Conservation (phyloP, 2,888 invertebrate genomes). For the Chydorus sphaericus region DNA sequence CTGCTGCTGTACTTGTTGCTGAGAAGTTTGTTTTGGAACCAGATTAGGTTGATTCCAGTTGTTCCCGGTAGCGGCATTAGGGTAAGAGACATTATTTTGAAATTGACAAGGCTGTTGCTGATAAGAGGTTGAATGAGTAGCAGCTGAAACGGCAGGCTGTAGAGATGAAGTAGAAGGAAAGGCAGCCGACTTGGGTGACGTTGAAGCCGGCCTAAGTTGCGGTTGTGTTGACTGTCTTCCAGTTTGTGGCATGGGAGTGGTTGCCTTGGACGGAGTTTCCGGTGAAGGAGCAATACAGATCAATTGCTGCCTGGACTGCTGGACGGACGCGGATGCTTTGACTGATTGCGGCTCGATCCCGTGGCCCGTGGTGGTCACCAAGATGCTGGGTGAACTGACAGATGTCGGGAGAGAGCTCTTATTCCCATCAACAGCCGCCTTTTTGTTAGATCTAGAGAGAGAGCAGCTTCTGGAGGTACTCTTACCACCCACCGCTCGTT, state of each 20-base stretch:
- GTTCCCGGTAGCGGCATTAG: too few relatives aligned
- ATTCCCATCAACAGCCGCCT: not conserved
- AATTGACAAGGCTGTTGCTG: slow-evolving; percentile 9
- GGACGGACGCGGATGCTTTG: not conserved
- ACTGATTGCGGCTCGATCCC: too few relatives aligned
- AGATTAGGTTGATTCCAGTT: not conserved
- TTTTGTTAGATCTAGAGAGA: not conserved
- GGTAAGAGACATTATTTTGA: too few relatives aligned
- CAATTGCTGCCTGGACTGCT: not conserved
- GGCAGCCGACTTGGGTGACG: not conserved
- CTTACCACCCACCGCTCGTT: not conserved
- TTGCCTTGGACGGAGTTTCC: not conserved
- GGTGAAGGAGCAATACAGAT: not conserved
- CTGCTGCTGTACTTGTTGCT: slow-evolving; percentile 24
- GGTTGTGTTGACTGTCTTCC: not conserved
- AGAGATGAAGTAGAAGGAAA: too few relatives aligned
- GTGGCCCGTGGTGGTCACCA: too few relatives aligned
- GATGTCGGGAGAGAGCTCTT: too few relatives aligned
- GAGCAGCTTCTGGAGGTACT: not conserved
- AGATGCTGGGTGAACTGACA: not conserved
- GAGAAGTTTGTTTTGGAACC: not conserved
- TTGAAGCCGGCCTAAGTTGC: not conserved
- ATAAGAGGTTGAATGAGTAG: too few relatives aligned
- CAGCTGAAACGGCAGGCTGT: not conserved
- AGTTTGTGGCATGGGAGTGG: not conserved